Evolutionary conservation across 2,113 vertebrate genomes (phyloP), one percentile per base, ranked within the genome.

Genomic region (Excalfactoria chinensis): DNA sequence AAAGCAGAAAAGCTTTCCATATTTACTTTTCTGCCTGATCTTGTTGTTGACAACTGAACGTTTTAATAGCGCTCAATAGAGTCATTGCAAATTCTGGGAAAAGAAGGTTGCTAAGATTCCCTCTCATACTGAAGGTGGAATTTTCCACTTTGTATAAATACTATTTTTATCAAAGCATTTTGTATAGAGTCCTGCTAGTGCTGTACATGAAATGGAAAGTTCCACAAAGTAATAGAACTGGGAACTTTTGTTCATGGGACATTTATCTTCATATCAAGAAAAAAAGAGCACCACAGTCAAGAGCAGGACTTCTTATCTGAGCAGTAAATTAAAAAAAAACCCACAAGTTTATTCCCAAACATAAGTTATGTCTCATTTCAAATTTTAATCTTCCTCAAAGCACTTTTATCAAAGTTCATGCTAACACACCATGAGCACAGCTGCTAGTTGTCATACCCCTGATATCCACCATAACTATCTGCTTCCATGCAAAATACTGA

Each of bases 141-240:
- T 83, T 91, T 95, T 92, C 89, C 85, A 83, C 46, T 84, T 53
- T 41, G 46, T 74, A 80, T 43, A 92, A 92, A 88, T 66, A 86
- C 30, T 70, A 69, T 86, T 95, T 95, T 92, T 92, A 46, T 88
- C 70, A 92, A 75, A 87, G 56, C 17, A 51, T 58, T 80, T 80
- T 70, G 23, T 49, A 88, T 7, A 66, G 34, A 72, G 69, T 59
- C 21, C 16, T 87, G 51, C 64, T 84, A 78, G 72, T 59, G 69
- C 67, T 3, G 2, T 62, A 85, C 48, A 91, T 74, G 68, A 90
- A 89, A 87, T 62, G 81, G 88, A 92, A 93, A 93, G 80, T 93
- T 91, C 80, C 71, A 69, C 30, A 92, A 46, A 90, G 64, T 90
- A 84, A 84, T 40, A 41, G 76, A 78, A 82, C 80, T n/a, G 70